phyloP scores from a whole-genome alignment of 2,797 vertebrate genomes.

The Coccyzus lansbergi region DNA sequence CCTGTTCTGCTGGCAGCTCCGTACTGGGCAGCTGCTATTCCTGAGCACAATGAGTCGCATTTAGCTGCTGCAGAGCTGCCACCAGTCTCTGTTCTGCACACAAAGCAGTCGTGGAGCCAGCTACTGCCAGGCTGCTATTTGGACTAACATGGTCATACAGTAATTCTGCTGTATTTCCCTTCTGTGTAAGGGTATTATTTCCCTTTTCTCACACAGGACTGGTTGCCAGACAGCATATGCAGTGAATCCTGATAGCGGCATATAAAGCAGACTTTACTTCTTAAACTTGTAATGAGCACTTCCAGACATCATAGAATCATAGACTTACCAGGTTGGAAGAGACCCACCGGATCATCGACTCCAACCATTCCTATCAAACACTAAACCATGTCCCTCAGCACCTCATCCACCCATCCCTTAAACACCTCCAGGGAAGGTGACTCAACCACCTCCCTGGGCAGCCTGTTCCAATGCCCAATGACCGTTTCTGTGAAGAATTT shows the following conservation, averaged over 20 bases:
- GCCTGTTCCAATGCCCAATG: too few relatives aligned
- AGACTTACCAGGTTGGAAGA: too few relatives aligned
- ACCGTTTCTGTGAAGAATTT: too few relatives aligned
- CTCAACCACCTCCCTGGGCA: too few relatives aligned
- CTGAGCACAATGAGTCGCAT: background rate
- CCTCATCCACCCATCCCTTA: too few relatives aligned
- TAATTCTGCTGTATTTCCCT: background rate
- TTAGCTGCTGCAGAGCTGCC: background rate
- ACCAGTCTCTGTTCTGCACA: background rate
- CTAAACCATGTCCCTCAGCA: too few relatives aligned
- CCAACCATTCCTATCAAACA: too few relatives aligned
- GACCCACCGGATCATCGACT: too few relatives aligned
- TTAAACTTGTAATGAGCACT: background rate
- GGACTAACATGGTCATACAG: background rate
- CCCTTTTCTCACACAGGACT: background rate
- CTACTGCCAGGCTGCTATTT: background rate
- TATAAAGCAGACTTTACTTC: background rate
- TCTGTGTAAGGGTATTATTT: background rate
- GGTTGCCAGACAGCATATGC: fast-evolving
- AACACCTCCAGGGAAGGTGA: too few relatives aligned
- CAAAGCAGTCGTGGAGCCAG: background rate
- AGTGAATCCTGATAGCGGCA: background rate
- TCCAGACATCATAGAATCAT: too few relatives aligned
- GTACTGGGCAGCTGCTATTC: background rate
- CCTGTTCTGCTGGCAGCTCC: background rate